Evolutionary conservation across 2,113 vertebrate species (phyloP).

Genomic region (Clarias magur): DNA sequence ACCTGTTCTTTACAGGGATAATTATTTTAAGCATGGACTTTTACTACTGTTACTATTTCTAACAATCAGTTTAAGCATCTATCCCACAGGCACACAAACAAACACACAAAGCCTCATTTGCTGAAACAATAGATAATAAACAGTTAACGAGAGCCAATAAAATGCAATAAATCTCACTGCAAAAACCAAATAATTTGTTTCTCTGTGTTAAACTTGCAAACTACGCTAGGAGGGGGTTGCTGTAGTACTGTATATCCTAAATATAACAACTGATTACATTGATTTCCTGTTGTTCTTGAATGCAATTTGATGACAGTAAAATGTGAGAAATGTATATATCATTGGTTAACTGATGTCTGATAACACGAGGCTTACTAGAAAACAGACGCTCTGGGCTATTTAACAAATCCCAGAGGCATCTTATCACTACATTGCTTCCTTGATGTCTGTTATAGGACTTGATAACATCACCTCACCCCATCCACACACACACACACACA

Average conservation of each 20-base stretch:
- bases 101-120: constrained; percentile 43
- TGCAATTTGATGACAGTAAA: constrained; percentile 16
- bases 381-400: background rate
- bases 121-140: constrained; percentile 54
- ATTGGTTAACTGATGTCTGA: constrained; percentile 8
- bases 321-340: background rate
- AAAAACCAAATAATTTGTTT: constrained; percentile 65
- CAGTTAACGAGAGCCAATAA: constrained; percentile 36
- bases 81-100: constrained; percentile 53
- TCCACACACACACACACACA: constrained; percentile 10
- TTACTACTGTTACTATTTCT: background rate
- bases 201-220: constrained; percentile 45
- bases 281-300: constrained; percentile 28
- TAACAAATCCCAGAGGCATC: constrained; percentile 36
- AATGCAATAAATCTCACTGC: constrained; percentile 54
- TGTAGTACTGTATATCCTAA: background rate
- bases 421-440: constrained; percentile 37
- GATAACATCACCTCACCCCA: constrained; percentile 14
- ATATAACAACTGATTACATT: background rate
- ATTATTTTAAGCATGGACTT: background rate
- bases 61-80: constrained; percentile 22
- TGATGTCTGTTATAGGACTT: constrained; percentile 25
- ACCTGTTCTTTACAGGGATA: constrained; percentile 16
- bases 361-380: background rate
- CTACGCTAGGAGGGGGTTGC: constrained; percentile 26